These are phyloP conservation scores for Lepas anatifera DNA, from an alignment of 2,888 invertebrate species.

Conservation along the genomic window DNA sequence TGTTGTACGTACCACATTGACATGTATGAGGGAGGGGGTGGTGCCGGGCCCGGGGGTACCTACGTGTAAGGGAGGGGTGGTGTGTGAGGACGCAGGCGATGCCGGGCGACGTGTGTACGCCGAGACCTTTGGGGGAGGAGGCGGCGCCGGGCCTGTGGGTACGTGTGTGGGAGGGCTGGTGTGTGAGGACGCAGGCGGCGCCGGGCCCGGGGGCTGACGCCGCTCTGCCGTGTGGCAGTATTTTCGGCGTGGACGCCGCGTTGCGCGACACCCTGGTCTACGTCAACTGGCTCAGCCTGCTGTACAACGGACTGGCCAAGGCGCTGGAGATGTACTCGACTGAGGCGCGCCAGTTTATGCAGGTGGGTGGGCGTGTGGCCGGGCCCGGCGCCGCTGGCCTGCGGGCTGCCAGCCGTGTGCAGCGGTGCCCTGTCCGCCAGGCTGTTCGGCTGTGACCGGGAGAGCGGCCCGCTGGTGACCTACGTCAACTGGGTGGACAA, in stretches of 20 bases:
- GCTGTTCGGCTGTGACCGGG: background rate
- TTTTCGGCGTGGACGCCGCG: conserved; percentile 59
- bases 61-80: too few relatives aligned
- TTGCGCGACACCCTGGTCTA: conserved; percentile 70
- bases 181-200: too few relatives aligned
- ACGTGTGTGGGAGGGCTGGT: too few relatives aligned
- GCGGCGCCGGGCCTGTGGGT: too few relatives aligned
- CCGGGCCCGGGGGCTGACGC: background rate
- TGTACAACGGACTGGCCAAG: conserved; percentile 73
- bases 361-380: conserved; percentile 40
- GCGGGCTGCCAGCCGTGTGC: background rate
- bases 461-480: background rate
- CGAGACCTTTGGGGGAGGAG: too few relatives aligned
- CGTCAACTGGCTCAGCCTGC: conserved; percentile 80
- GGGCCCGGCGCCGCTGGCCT: background rate
- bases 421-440: background rate
- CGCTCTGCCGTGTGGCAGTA: background rate
- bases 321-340: conserved; percentile 87
- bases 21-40: too few relatives aligned
- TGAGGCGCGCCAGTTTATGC: conserved; percentile 72
- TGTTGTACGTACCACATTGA: too few relatives aligned
- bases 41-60: too few relatives aligned
- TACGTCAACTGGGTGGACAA: conserved; percentile 14
- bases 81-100: too few relatives aligned
- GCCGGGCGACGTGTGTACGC: too few relatives aligned